A percentile compares a stretch with the other conserved stretches of the same genome.
These are phyloP conservation scores for Sturnus vulgaris DNA, from an alignment of 2,113 vertebrate species.

Conservation along the genomic window DNA sequence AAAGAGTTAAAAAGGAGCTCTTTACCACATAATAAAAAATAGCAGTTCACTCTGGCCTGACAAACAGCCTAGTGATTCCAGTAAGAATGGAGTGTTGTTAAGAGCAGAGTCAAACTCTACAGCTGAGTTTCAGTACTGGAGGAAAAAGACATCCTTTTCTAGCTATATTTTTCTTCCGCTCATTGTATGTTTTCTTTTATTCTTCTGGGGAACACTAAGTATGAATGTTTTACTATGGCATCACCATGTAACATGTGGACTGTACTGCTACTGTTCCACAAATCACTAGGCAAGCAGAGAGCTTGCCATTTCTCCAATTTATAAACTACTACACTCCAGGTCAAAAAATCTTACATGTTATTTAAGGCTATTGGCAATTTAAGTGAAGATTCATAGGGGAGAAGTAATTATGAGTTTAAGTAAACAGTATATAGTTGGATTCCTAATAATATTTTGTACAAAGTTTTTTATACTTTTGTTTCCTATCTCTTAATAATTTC, in stretches of 20 bases:
- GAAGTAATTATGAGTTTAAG: not conserved
- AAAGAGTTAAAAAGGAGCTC: not conserved
- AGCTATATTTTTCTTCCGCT: not conserved
- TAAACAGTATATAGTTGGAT: not conserved
- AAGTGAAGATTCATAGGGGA: not conserved
- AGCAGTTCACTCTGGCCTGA: not conserved
- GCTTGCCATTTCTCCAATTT: not conserved
- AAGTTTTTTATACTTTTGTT: not conserved
- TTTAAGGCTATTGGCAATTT: not conserved
- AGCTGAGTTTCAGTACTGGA: not conserved
- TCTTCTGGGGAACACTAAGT: not conserved
- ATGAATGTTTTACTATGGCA: not conserved
- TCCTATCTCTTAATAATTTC: not conserved
- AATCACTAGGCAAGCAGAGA: not conserved
- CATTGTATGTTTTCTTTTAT: constrained; percentile 18
- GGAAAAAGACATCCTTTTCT: not conserved
- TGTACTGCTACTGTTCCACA: not conserved
- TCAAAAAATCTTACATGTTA: not conserved
- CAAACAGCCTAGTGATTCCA: not conserved
- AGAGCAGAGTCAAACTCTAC: not conserved
- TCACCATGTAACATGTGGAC: not conserved
- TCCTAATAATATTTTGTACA: not conserved
- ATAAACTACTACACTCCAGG: not conserved
- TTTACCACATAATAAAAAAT: not conserved
- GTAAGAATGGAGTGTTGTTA: not conserved